A percentile compares a stretch with the other conserved stretches of the same genome.
Evolutionary conservation across 2,797 vertebrate species (phyloP).

Genomic region (Salarias fasciatus): DNA sequence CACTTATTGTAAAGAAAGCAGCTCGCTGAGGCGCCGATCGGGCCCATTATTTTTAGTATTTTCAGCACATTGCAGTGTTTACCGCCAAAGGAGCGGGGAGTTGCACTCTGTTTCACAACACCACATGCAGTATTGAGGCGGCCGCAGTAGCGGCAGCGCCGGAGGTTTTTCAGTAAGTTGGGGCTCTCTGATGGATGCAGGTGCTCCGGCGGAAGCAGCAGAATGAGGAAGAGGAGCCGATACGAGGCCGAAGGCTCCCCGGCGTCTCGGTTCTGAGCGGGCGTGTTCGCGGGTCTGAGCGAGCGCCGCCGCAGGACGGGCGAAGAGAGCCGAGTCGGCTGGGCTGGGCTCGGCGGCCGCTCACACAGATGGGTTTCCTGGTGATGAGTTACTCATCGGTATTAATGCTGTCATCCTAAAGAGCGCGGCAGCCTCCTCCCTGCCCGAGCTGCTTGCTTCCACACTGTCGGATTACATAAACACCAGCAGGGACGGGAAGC

Average conservation of each 20-base stretch:
- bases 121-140: conserved; percentile 39
- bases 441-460: no score
- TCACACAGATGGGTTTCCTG: conserved; percentile 28
- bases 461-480: conserved; percentile 42
- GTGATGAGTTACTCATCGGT: conserved; percentile 55
- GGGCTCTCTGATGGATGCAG: conserved; percentile 59
- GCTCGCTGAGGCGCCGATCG: no score
- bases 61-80: conserved; percentile 53
- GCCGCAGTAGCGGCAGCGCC: no score
- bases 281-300: conserved; percentile 22
- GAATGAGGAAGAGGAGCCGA: conserved; percentile 50
- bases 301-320: background rate
- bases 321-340: conserved; percentile 77
- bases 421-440: conserved; percentile 44
- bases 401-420: conserved; percentile 44
- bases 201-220: conserved; percentile 49
- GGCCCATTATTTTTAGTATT: no score
- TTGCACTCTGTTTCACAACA: conserved; percentile 47
- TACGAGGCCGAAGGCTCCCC: conserved; percentile 65
- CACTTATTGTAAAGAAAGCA: conserved; percentile 37
- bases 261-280: conserved; percentile 45
- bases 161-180: conserved; percentile 49
- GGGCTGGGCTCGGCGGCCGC: no score
- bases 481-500: conserved; percentile 14
- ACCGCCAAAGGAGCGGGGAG: conserved; percentile 44